Evolutionary conservation across 2,797 vertebrate species (phyloP), one percentile per base, ranked within the genome.

Genomic region (Coilia nasus): DNA sequence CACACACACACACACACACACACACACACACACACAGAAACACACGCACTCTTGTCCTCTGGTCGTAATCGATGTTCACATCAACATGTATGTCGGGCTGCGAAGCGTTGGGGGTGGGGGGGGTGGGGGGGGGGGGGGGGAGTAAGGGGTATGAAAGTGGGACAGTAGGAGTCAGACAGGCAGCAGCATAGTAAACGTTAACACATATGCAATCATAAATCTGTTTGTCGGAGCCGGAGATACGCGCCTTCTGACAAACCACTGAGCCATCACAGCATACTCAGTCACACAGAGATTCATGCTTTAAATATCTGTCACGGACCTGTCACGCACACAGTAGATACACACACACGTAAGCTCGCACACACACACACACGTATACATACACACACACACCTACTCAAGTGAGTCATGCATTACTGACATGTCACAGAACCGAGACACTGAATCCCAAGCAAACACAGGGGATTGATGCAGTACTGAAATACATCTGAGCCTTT

Each of bases 341-440:
- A 9, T 14, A 54, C 50, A 54, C 64, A 71, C 25, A 14, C 12
- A 71, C 14, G 6, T 28, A 75, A 14, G 41, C 67, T 41, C 15
- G 19, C 2, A 41, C 12, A 31, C 23, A 67, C 10, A 31, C 23
- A 67, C 23, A 67, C 10, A 67, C 0, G 28, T 5, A 67, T 9
- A 75, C 15, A 41, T 0, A 41, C 12, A 31, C 23, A 67, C 23
- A 31, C 7, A 67, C 23, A 67, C 10, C 23, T 3, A 67, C 6
- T 28, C 23, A 31, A 67, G 62, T 19, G 28, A 75, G 67, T 75
- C 67, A 75, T 75, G 67, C 67, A 75, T 75, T 75, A 35, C 28
- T 75, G 67, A 75, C 28, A 35, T 35, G 28, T 75, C 67, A 75
- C 17, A 35, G 28, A 35, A 75, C 67, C 6, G 28, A 75, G 31